These are phyloP conservation scores for Tupaia chinensis DNA, from an alignment of 2,113 vertebrate genomes.

Conservation along the genomic window DNA sequence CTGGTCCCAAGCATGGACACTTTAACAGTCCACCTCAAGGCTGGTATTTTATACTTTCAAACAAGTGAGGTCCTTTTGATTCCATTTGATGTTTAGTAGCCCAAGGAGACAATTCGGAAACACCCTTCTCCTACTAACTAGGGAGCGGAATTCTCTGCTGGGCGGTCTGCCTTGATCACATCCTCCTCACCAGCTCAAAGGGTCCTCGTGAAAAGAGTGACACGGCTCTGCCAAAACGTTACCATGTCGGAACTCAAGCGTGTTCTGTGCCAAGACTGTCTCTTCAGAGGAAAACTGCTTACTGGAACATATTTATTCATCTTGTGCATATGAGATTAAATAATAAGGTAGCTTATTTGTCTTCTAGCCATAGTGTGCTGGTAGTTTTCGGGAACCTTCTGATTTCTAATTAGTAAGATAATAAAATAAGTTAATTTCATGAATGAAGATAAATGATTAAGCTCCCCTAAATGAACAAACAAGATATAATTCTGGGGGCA, in stretches of 20 bases:
- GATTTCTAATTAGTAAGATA: neutral
- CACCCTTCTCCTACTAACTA: neutral
- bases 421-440: neutral
- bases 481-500: neutral
- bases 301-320: neutral
- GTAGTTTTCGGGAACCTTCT: neutral
- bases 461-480: neutral
- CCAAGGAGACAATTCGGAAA: neutral
- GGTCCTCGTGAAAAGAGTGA: neutral
- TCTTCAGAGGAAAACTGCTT: neutral
- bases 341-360: neutral
- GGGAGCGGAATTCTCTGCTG: neutral
- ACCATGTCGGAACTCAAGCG: neutral
- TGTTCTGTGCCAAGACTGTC: neutral
- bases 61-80: neutral
- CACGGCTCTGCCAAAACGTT: neutral
- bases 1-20: no score
- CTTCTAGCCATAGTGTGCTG: neutral
- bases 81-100: neutral
- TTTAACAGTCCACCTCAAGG: neutral
- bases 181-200: neutral
- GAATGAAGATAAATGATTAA: neutral
- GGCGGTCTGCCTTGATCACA: neutral
- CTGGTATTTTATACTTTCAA: neutral
- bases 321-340: neutral